These are phyloP conservation scores for Nibea albiflora DNA, from an alignment of 2,113 vertebrate species.

Conservation along the genomic window DNA sequence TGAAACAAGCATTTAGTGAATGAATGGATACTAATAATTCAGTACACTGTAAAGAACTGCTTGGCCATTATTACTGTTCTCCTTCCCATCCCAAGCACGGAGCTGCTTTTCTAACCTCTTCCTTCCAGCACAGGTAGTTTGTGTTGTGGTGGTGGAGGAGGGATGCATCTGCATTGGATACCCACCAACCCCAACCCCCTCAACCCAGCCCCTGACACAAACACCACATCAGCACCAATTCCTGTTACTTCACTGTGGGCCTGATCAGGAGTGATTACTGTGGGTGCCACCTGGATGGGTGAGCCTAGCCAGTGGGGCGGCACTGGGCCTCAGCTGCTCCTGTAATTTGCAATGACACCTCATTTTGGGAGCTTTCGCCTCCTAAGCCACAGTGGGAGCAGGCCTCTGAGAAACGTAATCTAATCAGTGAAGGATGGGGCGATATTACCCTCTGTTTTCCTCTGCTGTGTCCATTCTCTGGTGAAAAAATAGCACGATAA, in stretches of 20 bases:
- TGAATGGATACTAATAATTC: too few species aligned
- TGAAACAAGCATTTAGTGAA: too few species aligned
- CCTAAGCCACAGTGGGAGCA: constrained; percentile 44
- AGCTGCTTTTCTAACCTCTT: constrained; percentile 1
- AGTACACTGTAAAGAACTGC: too few species aligned
- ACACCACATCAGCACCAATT: constrained; percentile 91
- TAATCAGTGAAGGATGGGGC: constrained; percentile 82
- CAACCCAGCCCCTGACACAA: constrained; percentile 80
- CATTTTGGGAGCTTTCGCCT: constrained; percentile 89
- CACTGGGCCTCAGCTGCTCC: constrained; percentile 82
- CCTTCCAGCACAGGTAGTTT: background rate
- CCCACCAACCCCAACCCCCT: background rate
- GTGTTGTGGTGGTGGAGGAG: background rate
- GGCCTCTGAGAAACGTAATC: constrained; percentile 76
- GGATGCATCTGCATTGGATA: background rate
- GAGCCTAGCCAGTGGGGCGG: constrained; percentile 84
- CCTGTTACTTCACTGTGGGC: constrained; percentile 85
- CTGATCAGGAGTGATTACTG: constrained; percentile 91
- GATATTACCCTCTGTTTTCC: constrained; percentile 81
- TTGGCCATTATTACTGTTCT: background rate
- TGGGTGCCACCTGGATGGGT: constrained; percentile 87
- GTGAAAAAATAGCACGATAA: constrained; percentile 40
- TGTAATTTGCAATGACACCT: constrained; percentile 96
- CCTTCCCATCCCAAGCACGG: background rate
- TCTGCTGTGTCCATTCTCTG: constrained; percentile 19